Percentiles rank a stretch among this genome's conserved stretches.
Conservation (phyloP, 2,797 vertebrate species). For the Triplophysa bombifrons region DNA sequence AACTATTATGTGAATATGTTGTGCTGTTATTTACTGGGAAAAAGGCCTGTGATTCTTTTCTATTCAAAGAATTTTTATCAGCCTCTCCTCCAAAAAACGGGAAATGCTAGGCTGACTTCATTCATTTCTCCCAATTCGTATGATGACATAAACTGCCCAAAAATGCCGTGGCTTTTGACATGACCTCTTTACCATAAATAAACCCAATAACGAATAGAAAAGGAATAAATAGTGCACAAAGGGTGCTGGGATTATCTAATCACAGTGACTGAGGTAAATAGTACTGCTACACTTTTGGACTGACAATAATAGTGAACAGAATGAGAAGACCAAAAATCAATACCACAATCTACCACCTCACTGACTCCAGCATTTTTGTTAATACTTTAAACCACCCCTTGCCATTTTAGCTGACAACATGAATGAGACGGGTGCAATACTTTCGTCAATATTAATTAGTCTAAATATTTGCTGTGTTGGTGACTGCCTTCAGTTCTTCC, state of each 20-base stretch:
- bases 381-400: constrained; percentile 33
- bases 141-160: background rate
- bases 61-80: constrained; percentile 22
- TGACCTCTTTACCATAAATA: background rate
- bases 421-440: background rate
- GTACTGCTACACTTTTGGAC: constrained; percentile 8
- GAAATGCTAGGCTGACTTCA: constrained; percentile 18
- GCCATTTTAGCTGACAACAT: constrained; percentile 33
- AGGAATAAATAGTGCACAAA: background rate
- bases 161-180: background rate
- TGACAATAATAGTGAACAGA: background rate
- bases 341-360: constrained; percentile 36
- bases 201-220: background rate
- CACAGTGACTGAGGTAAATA: background rate
- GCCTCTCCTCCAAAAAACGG: background rate
- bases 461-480: constrained; percentile 2
- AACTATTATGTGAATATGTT: background rate
- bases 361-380: constrained; percentile 25
- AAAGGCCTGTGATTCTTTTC: background rate
- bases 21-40: constrained; percentile 16
- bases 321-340: constrained; percentile 22
- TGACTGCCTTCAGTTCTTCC: background rate
- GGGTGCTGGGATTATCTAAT: constrained; percentile 26
- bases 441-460: constrained; percentile 26
- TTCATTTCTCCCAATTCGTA: constrained; percentile 27